phyloP scores from a whole-genome alignment of 2,113 vertebrate species.

The Amazona guildingii region DNA sequence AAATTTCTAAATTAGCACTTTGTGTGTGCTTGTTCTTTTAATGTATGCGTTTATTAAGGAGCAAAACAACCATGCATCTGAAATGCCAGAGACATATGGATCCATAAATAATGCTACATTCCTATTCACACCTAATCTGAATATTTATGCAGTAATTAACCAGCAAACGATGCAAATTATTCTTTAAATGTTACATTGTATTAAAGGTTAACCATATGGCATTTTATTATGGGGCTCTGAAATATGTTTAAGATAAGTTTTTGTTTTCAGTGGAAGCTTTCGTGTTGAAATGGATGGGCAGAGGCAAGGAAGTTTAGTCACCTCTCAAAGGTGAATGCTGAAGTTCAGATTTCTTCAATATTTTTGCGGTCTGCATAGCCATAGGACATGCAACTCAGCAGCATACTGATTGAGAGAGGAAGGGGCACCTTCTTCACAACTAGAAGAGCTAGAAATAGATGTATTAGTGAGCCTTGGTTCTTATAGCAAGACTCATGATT shows the following conservation, averaged over 20 bases:
- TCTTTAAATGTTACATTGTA: conserved; percentile 60
- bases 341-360: background rate
- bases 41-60: conserved; percentile 56
- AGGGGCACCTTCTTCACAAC: no score
- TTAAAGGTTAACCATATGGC: conserved; percentile 62
- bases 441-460: no score
- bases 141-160: conserved; percentile 69
- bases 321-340: background rate
- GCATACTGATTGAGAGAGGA: no score
- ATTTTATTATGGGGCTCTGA: conserved; percentile 47
- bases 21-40: conserved; percentile 20
- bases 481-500: no score
- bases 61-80: conserved; percentile 54
- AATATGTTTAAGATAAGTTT: background rate
- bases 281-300: conserved; percentile 1
- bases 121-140: conserved; percentile 61
- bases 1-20: conserved; percentile 55
- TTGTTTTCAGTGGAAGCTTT: background rate
- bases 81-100: conserved; percentile 63
- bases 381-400: background rate
- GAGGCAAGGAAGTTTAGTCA: background rate
- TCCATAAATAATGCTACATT: conserved; percentile 63
- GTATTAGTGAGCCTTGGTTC: no score
- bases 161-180: conserved; percentile 59
- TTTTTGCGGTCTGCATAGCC: background rate